Evolutionary conservation across 1,140 invertebrate genomes (phyloP).

Genomic region (Mya arenaria): DNA sequence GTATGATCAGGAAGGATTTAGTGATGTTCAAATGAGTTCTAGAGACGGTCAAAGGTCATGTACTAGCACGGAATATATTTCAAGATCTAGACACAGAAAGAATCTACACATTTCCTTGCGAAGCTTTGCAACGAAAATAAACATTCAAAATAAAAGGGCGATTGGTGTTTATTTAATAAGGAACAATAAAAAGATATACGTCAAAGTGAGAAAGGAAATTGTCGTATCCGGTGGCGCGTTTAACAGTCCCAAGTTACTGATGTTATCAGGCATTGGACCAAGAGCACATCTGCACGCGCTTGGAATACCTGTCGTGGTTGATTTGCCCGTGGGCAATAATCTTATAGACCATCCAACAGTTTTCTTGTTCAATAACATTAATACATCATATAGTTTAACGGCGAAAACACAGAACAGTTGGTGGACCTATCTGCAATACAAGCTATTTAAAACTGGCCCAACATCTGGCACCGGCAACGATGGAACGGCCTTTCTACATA

Average conservation of each 20-base stretch:
- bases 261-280: slow-evolving; percentile 95
- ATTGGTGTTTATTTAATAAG: slow-evolving; percentile 2
- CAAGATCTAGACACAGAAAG: neutral
- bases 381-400: slow-evolving; percentile 7
- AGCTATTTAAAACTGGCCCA: neutral
- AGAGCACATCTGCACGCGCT: slow-evolving; percentile 59
- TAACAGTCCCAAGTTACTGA: slow-evolving; percentile 93
- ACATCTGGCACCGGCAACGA: neutral
- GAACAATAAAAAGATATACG: neutral
- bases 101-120: neutral
- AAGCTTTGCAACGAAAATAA: neutral
- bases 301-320: slow-evolving; percentile 1
- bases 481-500: slow-evolving; percentile 27
- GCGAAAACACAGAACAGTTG: neutral
- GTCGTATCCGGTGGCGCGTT: slow-evolving; percentile 90
- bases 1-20: neutral
- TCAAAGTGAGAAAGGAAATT: slow-evolving; percentile 87
- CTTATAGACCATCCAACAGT: slow-evolving; percentile 6
- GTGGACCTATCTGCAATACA: neutral
- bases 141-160: slow-evolving; percentile 15
- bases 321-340: slow-evolving; percentile 12
- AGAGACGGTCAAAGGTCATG: neutral
- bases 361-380: neutral
- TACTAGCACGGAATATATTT: neutral
- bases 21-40: neutral